Conservation (phyloP, 2,888 invertebrate genomes). For the Ypsolopha scabrella region DNA sequence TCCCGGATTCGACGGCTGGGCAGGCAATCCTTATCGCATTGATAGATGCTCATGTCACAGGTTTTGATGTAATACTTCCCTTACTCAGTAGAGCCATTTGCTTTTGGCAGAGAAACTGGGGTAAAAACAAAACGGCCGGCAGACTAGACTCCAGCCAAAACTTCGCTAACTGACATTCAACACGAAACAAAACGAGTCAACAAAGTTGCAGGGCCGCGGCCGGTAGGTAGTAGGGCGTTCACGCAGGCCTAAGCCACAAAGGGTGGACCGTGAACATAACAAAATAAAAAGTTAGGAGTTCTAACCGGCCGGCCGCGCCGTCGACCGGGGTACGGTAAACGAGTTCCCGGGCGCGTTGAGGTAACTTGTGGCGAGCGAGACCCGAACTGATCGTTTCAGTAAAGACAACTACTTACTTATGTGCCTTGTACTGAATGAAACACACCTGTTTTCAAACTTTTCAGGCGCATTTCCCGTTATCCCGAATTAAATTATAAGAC, state of each 20-base stretch:
- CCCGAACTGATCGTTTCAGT: too few species aligned
- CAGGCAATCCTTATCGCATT: neutral
- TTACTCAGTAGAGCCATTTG: too few species aligned
- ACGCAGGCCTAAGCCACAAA: constrained; percentile 58
- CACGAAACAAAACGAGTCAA: constrained; percentile 7
- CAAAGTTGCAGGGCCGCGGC: constrained; percentile 10
- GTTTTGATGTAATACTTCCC: neutral
- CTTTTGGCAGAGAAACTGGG: too few species aligned
- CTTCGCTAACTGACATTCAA: neutral
- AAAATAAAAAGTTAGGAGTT: constrained; percentile 65
- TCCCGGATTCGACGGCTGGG: constrained; percentile 1
- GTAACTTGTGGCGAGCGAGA: constrained; percentile 25
- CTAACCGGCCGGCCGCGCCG: constrained; percentile 60
- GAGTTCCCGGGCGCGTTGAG: constrained; percentile 45
- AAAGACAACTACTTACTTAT: too few species aligned
- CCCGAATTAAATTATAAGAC: too few species aligned
- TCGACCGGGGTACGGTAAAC: constrained; percentile 44
- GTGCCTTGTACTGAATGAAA: too few species aligned
- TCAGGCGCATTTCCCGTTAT: too few species aligned
- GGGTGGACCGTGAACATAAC: constrained; percentile 38
- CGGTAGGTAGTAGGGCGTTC: constrained; percentile 49
- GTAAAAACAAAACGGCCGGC: neutral
- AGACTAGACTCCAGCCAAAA: neutral
- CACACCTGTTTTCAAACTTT: too few species aligned
- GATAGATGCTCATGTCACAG: neutral